Conservation (phyloP, 2,888 invertebrate species). For the Cinara cedri region DNA sequence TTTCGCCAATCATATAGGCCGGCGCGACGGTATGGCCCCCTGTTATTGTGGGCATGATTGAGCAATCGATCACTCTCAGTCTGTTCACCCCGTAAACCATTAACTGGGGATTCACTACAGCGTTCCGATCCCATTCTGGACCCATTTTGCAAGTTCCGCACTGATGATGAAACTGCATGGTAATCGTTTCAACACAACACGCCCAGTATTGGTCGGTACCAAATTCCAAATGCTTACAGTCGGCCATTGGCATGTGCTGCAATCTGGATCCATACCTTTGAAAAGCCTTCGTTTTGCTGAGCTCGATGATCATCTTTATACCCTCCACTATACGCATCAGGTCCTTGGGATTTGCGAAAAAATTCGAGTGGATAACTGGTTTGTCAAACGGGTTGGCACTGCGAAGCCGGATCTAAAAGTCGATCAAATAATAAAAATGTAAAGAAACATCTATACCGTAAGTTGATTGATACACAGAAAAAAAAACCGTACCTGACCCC, state of each 20-base stretch:
- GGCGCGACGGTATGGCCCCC: constrained; percentile 68
- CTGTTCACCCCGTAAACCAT: constrained; percentile 64
- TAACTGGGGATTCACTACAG: constrained; percentile 61
- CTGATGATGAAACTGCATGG: constrained; percentile 76
- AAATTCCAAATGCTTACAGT: constrained; percentile 70
- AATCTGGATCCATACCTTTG: constrained; percentile 66
- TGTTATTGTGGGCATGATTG: constrained; percentile 67
- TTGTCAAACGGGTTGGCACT: constrained; percentile 59
- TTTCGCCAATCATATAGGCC: constrained; percentile 68
- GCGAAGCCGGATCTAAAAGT: constrained; percentile 57
- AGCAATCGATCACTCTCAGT: constrained; percentile 66
- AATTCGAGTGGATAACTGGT: constrained; percentile 60
- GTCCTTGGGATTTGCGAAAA: constrained; percentile 58
- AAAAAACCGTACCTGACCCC: constrained; percentile 58
- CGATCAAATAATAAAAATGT: background rate
- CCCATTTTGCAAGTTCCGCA: constrained; percentile 61
- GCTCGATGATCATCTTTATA: constrained; percentile 65
- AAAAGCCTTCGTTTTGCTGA: constrained; percentile 67
- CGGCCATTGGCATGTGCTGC: constrained; percentile 69
- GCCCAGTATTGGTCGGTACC: constrained; percentile 75
- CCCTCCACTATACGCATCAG: constrained; percentile 59
- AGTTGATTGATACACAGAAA: too few species aligned
- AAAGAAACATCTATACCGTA: background rate
- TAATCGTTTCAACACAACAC: constrained; percentile 74
- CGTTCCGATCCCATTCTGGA: constrained; percentile 58